Evolutionary conservation across 2,888 invertebrate species (phyloP).

Genomic region (Aspidapion aeneum): DNA sequence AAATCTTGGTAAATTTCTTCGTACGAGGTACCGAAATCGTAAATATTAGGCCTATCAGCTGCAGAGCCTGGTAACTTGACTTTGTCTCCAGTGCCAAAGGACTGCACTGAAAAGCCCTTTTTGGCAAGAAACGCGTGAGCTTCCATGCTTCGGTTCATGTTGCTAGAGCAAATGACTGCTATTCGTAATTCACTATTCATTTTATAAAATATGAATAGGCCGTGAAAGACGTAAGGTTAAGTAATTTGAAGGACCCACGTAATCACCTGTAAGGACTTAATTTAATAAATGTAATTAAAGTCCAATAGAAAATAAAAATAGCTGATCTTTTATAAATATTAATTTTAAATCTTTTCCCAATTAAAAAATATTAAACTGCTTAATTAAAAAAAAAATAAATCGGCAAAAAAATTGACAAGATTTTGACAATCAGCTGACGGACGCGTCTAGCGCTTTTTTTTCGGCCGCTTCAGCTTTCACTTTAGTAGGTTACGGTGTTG

Average conservation of each 20-base stretch:
- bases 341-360: too few species aligned
- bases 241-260: too few species aligned
- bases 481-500: too few species aligned
- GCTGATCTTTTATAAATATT: too few species aligned
- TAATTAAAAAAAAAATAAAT: too few species aligned
- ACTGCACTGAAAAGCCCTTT: constrained; percentile 93
- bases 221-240: too few species aligned
- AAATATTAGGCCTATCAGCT: constrained; percentile 92
- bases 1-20: constrained; percentile 95
- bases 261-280: too few species aligned
- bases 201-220: background rate
- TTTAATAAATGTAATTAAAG: too few species aligned
- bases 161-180: constrained; percentile 97
- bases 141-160: constrained; percentile 99
- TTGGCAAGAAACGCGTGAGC: constrained; percentile 97
- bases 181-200: constrained; percentile 60
- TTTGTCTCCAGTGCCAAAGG: constrained; percentile 91
- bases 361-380: too few species aligned
- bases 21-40: constrained; percentile 94
- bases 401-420: background rate
- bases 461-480: too few species aligned
- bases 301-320: too few species aligned
- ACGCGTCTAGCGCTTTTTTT: too few species aligned
- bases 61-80: constrained; percentile 96
- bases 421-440: background rate